Conservation (phyloP, 2,797 vertebrate genomes). For the Sebastes ruberrimus region DNA sequence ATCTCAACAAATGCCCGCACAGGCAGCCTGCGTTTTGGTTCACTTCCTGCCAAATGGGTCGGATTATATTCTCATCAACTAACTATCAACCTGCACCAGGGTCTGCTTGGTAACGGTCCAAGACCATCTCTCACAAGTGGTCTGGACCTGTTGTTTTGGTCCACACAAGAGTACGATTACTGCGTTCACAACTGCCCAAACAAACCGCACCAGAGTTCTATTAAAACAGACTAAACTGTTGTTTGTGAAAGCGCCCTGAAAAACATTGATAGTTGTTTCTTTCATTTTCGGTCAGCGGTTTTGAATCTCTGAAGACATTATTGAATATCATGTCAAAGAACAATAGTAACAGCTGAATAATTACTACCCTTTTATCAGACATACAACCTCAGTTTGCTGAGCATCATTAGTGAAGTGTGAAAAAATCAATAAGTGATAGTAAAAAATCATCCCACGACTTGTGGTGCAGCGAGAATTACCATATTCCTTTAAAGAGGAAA, state of each 20-base stretch:
- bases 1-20: too few species aligned
- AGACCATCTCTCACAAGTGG: not conserved
- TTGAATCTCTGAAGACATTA: not conserved
- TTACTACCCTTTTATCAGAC: not conserved
- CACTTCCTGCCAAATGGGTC: too few species aligned
- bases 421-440: constrained; percentile 41
- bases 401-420: not conserved
- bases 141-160: not conserved
- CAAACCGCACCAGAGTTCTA: not conserved
- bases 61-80: not conserved
- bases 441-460: constrained; percentile 19
- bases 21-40: too few species aligned
- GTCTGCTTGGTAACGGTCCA: not conserved
- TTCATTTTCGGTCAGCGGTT: not conserved
- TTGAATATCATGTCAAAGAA: constrained; percentile 7
- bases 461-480: constrained; percentile 28
- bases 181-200: not conserved
- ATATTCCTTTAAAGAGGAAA: constrained; percentile 38
- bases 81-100: not conserved
- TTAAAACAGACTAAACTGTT: not conserved
- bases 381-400: not conserved
- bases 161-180: not conserved
- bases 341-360: not conserved
- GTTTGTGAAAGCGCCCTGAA: not conserved
- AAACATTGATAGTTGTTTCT: not conserved